Evolutionary conservation across 2,888 invertebrate genomes (phyloP).

Genomic region (Iphiclides podalirius): DNA sequence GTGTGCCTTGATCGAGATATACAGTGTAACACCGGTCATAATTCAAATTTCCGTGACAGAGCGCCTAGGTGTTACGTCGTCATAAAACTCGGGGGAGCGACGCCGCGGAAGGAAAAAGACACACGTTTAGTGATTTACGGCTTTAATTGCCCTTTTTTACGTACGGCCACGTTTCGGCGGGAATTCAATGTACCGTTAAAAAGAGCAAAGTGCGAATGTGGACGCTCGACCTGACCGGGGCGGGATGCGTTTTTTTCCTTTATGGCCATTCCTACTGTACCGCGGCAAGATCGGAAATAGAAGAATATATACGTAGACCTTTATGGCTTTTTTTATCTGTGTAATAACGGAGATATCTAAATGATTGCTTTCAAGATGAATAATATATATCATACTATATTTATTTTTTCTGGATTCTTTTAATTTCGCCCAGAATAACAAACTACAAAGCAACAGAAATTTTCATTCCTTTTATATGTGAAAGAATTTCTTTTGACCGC

Average conservation of each 20-base stretch:
- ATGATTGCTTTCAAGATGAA: too few species aligned
- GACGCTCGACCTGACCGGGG: conserved; percentile 14
- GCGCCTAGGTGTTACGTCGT: conserved; percentile 41
- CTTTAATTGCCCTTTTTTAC: conserved; percentile 68
- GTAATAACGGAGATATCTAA: too few species aligned
- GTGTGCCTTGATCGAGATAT: conserved; percentile 62
- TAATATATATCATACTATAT: too few species aligned
- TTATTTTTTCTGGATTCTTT: too few species aligned
- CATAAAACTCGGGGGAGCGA: conserved; percentile 54
- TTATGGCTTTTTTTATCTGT: too few species aligned
- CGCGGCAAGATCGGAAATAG: conserved; percentile 2
- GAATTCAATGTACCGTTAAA: conserved; percentile 67
- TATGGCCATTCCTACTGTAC: conserved; percentile 3
- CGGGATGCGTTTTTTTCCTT: conserved; percentile 9
- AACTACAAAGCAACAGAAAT: too few species aligned
- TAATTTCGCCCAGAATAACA: too few species aligned
- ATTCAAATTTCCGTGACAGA: conserved; percentile 68
- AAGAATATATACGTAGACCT: neutral
- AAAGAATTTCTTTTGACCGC: too few species aligned
- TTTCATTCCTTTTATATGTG: too few species aligned
- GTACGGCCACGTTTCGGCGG: conserved; percentile 47
- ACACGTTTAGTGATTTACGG: conserved; percentile 67
- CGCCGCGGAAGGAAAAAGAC: conserved; percentile 50
- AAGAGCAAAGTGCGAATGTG: conserved; percentile 42
- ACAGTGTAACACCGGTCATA: conserved; percentile 71